Evolutionary conservation across 2,797 vertebrate species (phyloP), one percentile per base, ranked within the genome.

Genomic region (Sebastes goodei): DNA sequence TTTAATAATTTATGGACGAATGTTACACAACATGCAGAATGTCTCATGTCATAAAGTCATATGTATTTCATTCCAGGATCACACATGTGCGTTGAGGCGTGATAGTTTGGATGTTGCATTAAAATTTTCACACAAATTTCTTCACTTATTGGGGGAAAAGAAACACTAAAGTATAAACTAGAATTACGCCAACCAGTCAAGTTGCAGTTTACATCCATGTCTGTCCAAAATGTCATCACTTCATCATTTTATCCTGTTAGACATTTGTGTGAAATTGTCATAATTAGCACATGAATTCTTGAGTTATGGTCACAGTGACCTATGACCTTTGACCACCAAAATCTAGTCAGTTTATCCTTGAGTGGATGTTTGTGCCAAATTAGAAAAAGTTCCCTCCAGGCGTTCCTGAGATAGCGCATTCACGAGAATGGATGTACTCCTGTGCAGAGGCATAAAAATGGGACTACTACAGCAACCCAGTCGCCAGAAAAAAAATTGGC

Each of bases 1-100:
- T 78, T 92, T 74, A 92, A 90, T 89, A 57, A 88, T 93, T 85
- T 10, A 89, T 86, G 78, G 86, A 79, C 65, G 71, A 85, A 89
- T 75, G 84, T 93, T 93, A 81, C 80, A 77, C 89, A 93, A 92
- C 87, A 73, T 59, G 65, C 71, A 61, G 66, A 64, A 57, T 11
- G 46, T 52, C 71, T 74, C 64, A 38, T 21, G 66, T 12, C 38
- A 76, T 49, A 10, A 46, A 55, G 79, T 33, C 15, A 35, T 69
- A 20, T 32, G 23, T 62, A 20, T 63, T 78, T 63, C 11, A 65
- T 69, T 14, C 9, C 3, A 20, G 17, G 61, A 14, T 75, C 65
- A 35, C 60, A 7, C 59, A 61, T 20, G 17, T 10, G 59, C 12
- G 4, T 9, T 15, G 33, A 23, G 30, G 29, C 6, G 8, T 27